Conservation (phyloP, 2,888 invertebrate genomes). For the Ormia ochracea region DNA sequence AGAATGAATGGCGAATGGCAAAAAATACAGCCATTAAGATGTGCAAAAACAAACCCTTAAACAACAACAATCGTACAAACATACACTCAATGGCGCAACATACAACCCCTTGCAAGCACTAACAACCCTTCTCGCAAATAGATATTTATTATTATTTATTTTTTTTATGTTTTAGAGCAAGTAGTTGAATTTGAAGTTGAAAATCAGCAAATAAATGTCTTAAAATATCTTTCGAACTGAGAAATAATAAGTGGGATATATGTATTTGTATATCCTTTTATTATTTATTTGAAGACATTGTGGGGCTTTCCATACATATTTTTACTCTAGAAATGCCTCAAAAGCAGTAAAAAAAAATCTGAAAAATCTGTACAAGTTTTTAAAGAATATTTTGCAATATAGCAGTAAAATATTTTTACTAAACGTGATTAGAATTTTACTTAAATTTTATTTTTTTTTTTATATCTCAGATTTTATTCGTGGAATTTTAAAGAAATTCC, state of each 20-base stretch:
- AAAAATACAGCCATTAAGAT: conserved; percentile 12
- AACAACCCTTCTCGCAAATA: conserved; percentile 14
- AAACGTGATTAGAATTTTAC: too few relatives aligned
- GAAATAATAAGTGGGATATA: conserved; percentile 35
- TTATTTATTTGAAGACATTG: not conserved
- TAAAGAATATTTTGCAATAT: too few relatives aligned
- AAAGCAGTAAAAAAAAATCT: too few relatives aligned
- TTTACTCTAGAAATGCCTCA: not conserved
- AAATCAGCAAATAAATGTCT: conserved; percentile 41
- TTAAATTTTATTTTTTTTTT: too few relatives aligned
- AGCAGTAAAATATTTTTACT: too few relatives aligned
- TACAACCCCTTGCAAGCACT: not conserved
- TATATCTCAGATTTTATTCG: too few relatives aligned
- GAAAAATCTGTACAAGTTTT: too few relatives aligned
- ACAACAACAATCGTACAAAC: not conserved
- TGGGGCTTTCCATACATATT: conserved; percentile 8
- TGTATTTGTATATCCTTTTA: not conserved
- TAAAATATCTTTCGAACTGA: conserved; percentile 31
- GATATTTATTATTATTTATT: not conserved
- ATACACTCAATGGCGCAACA: not conserved
- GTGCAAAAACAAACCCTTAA: conserved; percentile 21
- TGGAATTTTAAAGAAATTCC: too few relatives aligned
- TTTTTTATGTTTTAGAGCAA: conserved; percentile 11
- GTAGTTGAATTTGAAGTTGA: not conserved
- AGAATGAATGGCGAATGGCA: not conserved